A percentile compares a stretch with the other conserved stretches of the same genome.
Conservation (phyloP, 2,797 vertebrate species). For the Megaceryle alcyon region DNA sequence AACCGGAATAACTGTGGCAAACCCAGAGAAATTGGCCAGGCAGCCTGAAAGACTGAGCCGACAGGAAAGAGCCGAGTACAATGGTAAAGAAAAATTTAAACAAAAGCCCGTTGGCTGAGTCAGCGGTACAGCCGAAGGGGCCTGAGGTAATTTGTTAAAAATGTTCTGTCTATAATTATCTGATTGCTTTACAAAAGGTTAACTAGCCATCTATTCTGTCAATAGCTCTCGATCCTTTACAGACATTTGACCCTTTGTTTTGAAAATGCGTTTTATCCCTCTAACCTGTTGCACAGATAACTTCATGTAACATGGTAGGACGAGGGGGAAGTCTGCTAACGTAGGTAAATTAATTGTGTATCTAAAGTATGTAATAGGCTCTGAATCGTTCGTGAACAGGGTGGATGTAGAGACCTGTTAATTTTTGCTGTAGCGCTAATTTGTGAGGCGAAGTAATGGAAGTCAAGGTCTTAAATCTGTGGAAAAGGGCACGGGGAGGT, state of each 20-base stretch:
- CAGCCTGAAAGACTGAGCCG: not conserved
- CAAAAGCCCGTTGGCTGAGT: not conserved
- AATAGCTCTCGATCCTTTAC: not conserved
- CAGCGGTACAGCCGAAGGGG: not conserved
- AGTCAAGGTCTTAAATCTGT: accelerated
- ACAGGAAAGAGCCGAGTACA: not conserved
- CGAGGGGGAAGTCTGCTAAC: not conserved
- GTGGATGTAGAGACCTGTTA: not conserved
- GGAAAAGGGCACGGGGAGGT: slow-evolving; percentile 66
- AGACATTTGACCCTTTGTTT: not conserved
- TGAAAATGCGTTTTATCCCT: not conserved
- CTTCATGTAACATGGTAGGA: accelerated
- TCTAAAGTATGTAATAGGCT: not conserved
- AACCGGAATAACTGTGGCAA: not conserved
- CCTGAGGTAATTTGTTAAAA: not conserved
- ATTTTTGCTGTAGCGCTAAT: not conserved
- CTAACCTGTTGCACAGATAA: not conserved
- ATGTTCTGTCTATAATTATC: not conserved
- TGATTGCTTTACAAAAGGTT: not conserved
- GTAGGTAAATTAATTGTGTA: no score
- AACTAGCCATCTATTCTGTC: not conserved
- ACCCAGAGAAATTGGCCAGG: not conserved
- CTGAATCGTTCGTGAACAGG: not conserved
- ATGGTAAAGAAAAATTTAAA: not conserved
- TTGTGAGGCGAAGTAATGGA: not conserved